phyloP scores from a whole-genome alignment of 2,113 vertebrate species.

The Hipposideros armiger region DNA sequence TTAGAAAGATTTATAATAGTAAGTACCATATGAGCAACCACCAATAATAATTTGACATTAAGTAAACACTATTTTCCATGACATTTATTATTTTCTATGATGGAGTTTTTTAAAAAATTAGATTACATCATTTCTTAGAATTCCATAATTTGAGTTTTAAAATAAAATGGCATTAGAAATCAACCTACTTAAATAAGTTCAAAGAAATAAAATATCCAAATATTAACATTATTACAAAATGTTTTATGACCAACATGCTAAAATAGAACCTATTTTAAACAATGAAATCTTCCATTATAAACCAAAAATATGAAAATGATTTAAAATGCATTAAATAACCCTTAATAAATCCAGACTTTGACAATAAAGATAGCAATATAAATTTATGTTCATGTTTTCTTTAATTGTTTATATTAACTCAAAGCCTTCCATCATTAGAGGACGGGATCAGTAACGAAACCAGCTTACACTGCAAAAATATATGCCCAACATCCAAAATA shows the following conservation, averaged over 20 bases:
- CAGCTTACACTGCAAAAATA: neutral
- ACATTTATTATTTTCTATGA: conserved; percentile 52
- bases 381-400: conserved; percentile 16
- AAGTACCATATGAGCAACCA: neutral
- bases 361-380: neutral
- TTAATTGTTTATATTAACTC: neutral
- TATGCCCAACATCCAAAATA: neutral
- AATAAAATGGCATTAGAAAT: conserved; percentile 20
- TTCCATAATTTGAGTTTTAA: conserved; percentile 45
- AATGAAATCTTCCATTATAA: conserved; percentile 22
- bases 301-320: neutral
- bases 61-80: neutral
- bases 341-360: conserved; percentile 1
- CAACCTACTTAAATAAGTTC: conserved; percentile 37
- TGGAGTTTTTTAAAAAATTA: neutral
- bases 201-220: conserved; percentile 55
- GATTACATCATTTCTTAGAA: conserved; percentile 32
- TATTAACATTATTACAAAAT: conserved; percentile 14
- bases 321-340: neutral
- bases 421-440: neutral
- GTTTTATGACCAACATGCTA: neutral
- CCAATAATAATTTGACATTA: conserved; percentile 24
- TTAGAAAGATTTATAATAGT: neutral
- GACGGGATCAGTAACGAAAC: neutral
- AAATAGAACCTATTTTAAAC: conserved; percentile 59